A percentile compares a stretch with the other conserved stretches of the same genome.
Conservation (phyloP, 1,140 invertebrate genomes). For the Drosophila busckii region DNA sequence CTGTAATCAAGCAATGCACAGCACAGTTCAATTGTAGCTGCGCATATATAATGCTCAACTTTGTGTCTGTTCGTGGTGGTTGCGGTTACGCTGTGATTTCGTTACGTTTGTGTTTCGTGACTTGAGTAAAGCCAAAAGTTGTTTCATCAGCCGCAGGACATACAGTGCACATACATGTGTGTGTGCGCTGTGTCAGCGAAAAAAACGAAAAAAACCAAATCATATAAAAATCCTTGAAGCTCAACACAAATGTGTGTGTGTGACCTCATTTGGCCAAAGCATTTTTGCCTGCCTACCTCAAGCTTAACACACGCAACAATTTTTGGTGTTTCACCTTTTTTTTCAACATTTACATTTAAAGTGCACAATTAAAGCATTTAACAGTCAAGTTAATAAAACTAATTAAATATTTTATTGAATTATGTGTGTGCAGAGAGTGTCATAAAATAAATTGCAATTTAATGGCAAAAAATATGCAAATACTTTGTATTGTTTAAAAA, state of each 20-base stretch:
- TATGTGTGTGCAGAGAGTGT: conserved; percentile 9
- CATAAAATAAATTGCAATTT: conserved; percentile 5
- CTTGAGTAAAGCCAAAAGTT: conserved; percentile 74
- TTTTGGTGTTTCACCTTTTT: background rate
- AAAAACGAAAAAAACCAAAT: conserved; percentile 60
- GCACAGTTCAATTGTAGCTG: conserved; percentile 57
- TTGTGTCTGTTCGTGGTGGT: conserved; percentile 7
- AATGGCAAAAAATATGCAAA: conserved; percentile 23
- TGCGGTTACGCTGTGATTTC: conserved; percentile 28
- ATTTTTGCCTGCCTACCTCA: too few relatives aligned
- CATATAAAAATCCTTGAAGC: conserved; percentile 55
- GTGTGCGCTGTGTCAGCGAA: conserved; percentile 54
- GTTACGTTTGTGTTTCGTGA: conserved; percentile 69
- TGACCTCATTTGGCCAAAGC: too few relatives aligned
- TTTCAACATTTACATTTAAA: too few relatives aligned
- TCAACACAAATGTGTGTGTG: conserved; percentile 5
- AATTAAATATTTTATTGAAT: conserved; percentile 47
- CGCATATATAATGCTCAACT: conserved; percentile 63
- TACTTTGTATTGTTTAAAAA: conserved; percentile 20
- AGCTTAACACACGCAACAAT: too few relatives aligned
- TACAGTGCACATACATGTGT: conserved; percentile 11
- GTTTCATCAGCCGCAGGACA: conserved; percentile 73
- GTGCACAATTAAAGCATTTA: conserved; percentile 67
- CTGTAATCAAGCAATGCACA: conserved; percentile 51
- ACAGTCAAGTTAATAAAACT: conserved; percentile 57